Percentiles rank a stretch among this genome's conserved stretches.
Evolutionary conservation across 2,113 vertebrate genomes (phyloP).

Genomic region (Gymnarchus niloticus): DNA sequence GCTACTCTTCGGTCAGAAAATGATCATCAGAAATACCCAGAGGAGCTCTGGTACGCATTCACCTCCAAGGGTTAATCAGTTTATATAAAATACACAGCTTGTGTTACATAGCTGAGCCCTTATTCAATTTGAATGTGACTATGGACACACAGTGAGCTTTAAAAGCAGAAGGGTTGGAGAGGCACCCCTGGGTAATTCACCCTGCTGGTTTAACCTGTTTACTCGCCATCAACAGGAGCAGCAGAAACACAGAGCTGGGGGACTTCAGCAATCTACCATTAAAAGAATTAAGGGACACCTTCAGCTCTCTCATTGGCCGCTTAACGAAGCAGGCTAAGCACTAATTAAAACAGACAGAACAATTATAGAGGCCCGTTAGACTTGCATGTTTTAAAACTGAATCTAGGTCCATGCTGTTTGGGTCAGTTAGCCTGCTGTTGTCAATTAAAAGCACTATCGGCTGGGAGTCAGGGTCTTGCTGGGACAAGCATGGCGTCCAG

Average conservation of each 20-base stretch:
- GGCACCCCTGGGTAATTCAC: constrained; percentile 58
- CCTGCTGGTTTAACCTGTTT: constrained; percentile 68
- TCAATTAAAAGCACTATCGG: constrained; percentile 74
- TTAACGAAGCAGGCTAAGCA: constrained; percentile 50
- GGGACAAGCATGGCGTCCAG: constrained; percentile 52
- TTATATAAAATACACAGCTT: constrained; percentile 36
- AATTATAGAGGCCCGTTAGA: constrained; percentile 59
- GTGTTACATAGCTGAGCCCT: constrained; percentile 34
- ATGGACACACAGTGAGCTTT: constrained; percentile 65
- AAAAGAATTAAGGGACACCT: constrained; percentile 70
- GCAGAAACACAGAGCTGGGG: constrained; percentile 43
- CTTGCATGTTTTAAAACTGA: constrained; percentile 59
- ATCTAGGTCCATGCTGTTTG: constrained; percentile 61
- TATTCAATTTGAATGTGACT: constrained; percentile 60
- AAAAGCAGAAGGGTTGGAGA: constrained; percentile 51
- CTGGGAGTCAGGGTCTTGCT: constrained; percentile 73
- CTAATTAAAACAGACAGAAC: constrained; percentile 63
- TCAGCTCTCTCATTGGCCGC: constrained; percentile 62
- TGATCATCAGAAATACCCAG: background rate
- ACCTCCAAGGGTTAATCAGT: constrained; percentile 46
- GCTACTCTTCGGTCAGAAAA: background rate
- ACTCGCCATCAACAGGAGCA: constrained; percentile 45
- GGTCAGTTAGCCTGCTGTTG: constrained; percentile 66
- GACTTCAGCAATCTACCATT: constrained; percentile 41
- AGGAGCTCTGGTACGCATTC: background rate